Conservation (phyloP, 2,888 invertebrate species). For the Acleris sparsana region DNA sequence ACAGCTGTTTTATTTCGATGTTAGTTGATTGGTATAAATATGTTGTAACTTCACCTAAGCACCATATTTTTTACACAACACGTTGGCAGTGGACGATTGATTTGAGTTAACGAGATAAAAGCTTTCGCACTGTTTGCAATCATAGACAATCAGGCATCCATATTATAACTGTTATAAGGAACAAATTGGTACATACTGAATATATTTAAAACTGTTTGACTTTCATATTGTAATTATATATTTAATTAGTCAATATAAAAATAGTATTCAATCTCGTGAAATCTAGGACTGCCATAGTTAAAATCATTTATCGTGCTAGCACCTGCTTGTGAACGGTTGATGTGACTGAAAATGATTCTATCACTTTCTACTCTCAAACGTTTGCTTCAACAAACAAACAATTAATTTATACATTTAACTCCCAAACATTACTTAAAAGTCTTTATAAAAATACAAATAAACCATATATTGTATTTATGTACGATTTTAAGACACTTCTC, state of each 20-base stretch:
- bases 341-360: constrained; percentile 14
- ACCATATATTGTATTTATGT: constrained; percentile 47
- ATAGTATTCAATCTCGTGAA: constrained; percentile 10
- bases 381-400: constrained; percentile 16
- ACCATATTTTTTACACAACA: constrained; percentile 31
- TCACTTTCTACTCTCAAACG: constrained; percentile 21
- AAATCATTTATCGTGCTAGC: constrained; percentile 31
- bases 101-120: no score
- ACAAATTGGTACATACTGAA: neutral
- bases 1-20: no score
- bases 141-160: no score
- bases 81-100: constrained; percentile 25
- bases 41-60: constrained; percentile 22
- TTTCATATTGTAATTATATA: constrained; percentile 21
- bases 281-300: constrained; percentile 12
- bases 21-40: neutral
- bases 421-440: constrained; percentile 53
- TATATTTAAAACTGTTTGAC: constrained; percentile 17
- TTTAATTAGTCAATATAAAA: constrained; percentile 26
- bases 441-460: constrained; percentile 71
- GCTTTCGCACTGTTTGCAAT: no score
- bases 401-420: constrained; percentile 35
- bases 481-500: constrained; percentile 67
- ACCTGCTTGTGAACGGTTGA: constrained; percentile 18
- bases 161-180: no score